A percentile compares a stretch with the other conserved stretches of the same genome.
phyloP scores from a whole-genome alignment of 2,888 invertebrate genomes.

The Coenonympha glycerion region DNA sequence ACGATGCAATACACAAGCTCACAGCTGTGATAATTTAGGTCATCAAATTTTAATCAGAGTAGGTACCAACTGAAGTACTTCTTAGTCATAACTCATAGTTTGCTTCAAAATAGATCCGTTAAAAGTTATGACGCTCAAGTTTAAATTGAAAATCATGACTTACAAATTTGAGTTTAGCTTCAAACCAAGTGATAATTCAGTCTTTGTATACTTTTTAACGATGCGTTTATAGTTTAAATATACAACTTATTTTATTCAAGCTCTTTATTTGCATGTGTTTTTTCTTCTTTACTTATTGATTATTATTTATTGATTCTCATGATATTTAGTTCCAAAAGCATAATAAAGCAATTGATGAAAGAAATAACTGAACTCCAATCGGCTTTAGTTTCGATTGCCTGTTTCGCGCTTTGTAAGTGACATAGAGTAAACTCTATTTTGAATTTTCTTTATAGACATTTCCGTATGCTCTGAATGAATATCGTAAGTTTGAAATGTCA shows the following conservation, averaged over 20 bases:
- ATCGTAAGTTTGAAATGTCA: not conserved
- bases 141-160: not conserved
- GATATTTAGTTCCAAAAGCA: no score
- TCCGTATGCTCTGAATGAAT: slow-evolving; percentile 15
- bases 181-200: not conserved
- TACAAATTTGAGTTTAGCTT: not conserved
- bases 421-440: no score
- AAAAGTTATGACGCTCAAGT: not conserved
- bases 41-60: not conserved
- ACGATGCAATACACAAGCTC: no score
- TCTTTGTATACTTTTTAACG: not conserved
- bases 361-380: no score
- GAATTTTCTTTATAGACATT: not conserved
- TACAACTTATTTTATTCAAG: not conserved
- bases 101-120: not conserved
- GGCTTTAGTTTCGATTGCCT: not conserved
- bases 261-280: not conserved
- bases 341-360: no score
- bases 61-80: not conserved
- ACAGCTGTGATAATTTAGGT: not conserved
- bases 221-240: not conserved
- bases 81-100: not conserved
- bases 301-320: not conserved
- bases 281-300: not conserved
- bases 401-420: no score